phyloP scores from a whole-genome alignment of 2,113 vertebrate species.

The Equus przewalskii region DNA sequence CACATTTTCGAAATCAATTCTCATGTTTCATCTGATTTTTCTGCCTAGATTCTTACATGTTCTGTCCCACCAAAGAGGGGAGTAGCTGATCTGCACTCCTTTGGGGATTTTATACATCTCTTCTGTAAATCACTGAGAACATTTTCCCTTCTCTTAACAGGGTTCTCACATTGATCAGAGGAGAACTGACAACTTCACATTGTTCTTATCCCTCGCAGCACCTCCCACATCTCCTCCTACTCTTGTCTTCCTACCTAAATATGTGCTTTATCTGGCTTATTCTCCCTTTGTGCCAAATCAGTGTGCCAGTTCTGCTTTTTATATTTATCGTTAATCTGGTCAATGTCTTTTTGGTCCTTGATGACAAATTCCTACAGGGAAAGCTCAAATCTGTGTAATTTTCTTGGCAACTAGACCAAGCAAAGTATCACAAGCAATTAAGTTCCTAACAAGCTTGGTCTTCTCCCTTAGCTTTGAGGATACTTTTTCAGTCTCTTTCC shows the following conservation, averaged over 20 bases:
- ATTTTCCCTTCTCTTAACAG: not conserved
- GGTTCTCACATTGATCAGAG: not conserved
- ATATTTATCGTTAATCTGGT: not conserved
- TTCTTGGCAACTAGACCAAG: not conserved
- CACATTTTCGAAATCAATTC: constrained; percentile 53
- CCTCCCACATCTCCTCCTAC: not conserved
- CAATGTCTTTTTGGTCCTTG: not conserved
- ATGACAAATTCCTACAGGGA: not conserved
- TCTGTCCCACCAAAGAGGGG: not conserved
- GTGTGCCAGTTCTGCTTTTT: not conserved
- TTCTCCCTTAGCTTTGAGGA: not conserved
- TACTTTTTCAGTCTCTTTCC: not conserved
- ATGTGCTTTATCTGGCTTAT: not conserved
- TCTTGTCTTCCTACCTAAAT: not conserved
- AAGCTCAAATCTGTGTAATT: not conserved
- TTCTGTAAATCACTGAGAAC: not conserved
- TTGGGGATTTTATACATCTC: not conserved
- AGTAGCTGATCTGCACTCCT: not conserved
- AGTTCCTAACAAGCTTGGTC: not conserved
- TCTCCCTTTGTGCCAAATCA: not conserved
- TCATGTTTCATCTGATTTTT: not conserved
- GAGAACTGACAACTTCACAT: not conserved
- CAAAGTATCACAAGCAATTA: not conserved
- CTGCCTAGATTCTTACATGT: not conserved
- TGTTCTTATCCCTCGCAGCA: not conserved